These are phyloP conservation scores for Clusia tigrina DNA, from an alignment of 2,888 invertebrate species.

Conservation along the genomic window DNA sequence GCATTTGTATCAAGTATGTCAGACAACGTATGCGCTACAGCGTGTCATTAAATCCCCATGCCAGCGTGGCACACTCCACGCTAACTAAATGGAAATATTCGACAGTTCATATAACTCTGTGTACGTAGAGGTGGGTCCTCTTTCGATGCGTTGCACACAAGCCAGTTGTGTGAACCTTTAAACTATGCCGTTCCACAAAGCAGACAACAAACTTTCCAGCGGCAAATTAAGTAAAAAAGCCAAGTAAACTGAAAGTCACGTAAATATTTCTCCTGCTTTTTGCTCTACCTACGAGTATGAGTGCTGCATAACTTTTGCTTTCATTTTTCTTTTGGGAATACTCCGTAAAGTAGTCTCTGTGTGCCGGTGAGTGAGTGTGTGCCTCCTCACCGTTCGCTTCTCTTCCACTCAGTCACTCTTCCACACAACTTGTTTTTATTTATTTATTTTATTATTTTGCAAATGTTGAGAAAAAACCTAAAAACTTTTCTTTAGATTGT, in stretches of 20 bases:
- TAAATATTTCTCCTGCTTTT: constrained; percentile 10
- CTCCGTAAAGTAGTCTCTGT: constrained; percentile 19
- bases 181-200: too few relatives aligned
- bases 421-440: constrained; percentile 41
- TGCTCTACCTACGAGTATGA: constrained; percentile 20
- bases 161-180: too few relatives aligned
- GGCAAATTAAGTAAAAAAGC: too few relatives aligned
- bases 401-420: constrained; percentile 26
- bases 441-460: constrained; percentile 1
- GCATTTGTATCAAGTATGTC: too few relatives aligned
- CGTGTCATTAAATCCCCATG: too few relatives aligned
- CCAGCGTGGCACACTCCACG: too few relatives aligned
- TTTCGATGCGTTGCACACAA: too few relatives aligned
- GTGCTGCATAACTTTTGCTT: constrained; percentile 54
- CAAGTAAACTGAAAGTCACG: constrained; percentile 7
- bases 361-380: constrained; percentile 28
- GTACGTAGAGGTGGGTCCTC: too few relatives aligned
- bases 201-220: too few relatives aligned
- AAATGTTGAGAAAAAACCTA: constrained; percentile 21
- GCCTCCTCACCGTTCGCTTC: constrained; percentile 19
- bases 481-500: constrained; percentile 53
- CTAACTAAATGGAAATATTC: too few relatives aligned
- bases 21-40: too few relatives aligned
- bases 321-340: constrained; percentile 52
- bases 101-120: too few relatives aligned